These are phyloP conservation scores for Ctenoplectra terminalis DNA, from an alignment of 1,140 invertebrate genomes.

Conservation along the genomic window DNA sequence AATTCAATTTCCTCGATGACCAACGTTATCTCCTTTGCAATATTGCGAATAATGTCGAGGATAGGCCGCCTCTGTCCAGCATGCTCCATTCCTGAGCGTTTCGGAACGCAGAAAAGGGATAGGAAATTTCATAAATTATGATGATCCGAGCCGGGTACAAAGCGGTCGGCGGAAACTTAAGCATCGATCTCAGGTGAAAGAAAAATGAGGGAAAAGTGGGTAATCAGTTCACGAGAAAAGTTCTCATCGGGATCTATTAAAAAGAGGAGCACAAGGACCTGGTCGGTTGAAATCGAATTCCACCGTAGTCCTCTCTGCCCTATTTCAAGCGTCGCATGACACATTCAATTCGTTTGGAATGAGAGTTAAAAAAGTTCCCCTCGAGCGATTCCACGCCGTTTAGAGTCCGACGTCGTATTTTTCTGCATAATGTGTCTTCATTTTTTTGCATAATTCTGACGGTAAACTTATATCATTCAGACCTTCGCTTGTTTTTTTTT, in stretches of 20 bases:
- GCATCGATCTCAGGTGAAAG: neutral
- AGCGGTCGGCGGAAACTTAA: neutral
- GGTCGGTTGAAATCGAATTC: conserved; percentile 13
- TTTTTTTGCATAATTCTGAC: neutral
- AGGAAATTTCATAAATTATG: conserved; percentile 9
- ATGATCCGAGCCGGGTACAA: neutral
- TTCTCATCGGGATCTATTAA: neutral
- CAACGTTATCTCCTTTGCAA: neutral
- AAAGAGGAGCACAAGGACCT: neutral
- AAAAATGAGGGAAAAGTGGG: neutral
- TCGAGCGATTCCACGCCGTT: neutral
- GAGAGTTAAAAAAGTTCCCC: conserved; percentile 6
- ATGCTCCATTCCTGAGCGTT: neutral
- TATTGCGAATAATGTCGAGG: neutral
- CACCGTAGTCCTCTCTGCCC: neutral
- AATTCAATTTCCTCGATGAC: conserved; percentile 2
- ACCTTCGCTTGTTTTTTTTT: too few relatives aligned
- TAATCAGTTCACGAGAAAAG: conserved; percentile 16
- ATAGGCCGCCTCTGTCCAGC: too few relatives aligned
- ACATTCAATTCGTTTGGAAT: conserved; percentile 11
- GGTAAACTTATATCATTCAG: too few relatives aligned
- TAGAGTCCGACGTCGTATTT: too few relatives aligned
- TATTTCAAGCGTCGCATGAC: conserved; percentile 4
- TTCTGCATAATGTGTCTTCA: neutral
- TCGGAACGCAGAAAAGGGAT: neutral